phyloP scores from a whole-genome alignment of 2,797 vertebrate genomes.

The Scolopax rusticola region DNA sequence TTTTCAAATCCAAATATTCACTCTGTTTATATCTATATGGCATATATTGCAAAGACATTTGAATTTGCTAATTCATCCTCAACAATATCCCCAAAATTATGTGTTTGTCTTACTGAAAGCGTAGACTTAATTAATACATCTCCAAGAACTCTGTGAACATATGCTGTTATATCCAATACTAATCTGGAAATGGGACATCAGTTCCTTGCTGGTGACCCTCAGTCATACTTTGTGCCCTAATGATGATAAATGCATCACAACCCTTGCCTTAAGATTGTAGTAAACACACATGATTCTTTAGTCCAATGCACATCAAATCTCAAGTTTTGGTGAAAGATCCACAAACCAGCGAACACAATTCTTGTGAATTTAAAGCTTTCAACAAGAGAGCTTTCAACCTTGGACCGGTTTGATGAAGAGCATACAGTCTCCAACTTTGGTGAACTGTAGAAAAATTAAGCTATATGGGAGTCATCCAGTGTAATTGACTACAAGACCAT shows the following conservation, averaged over 20 bases:
- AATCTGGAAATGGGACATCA: not conserved
- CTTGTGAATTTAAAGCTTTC: not conserved
- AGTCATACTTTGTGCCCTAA: not conserved
- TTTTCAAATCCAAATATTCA: not conserved
- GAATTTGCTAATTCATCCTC: not conserved
- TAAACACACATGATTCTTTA: not conserved
- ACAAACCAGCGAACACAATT: not conserved
- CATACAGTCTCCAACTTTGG: not conserved
- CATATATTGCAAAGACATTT: accelerated
- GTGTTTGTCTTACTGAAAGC: not conserved
- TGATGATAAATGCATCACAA: not conserved
- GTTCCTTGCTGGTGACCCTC: not conserved
- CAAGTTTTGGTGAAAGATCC: not conserved
- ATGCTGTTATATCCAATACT: accelerated
- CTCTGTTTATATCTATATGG: not conserved
- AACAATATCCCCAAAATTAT: not conserved
- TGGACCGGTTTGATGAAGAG: not conserved
- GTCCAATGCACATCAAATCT: not conserved
- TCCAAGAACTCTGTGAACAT: not conserved
- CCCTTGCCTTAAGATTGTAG: not conserved
- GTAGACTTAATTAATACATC: not conserved
- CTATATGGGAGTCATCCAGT: not conserved
- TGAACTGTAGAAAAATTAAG: not conserved
- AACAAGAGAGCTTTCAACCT: not conserved
- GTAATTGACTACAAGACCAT: not conserved